Evolutionary conservation across 30 jellyfish, hydroid and myxozoan genomes (phyloP), one percentile per base, ranked within the genome.

Genomic region (Rhopilema esculentum): DNA sequence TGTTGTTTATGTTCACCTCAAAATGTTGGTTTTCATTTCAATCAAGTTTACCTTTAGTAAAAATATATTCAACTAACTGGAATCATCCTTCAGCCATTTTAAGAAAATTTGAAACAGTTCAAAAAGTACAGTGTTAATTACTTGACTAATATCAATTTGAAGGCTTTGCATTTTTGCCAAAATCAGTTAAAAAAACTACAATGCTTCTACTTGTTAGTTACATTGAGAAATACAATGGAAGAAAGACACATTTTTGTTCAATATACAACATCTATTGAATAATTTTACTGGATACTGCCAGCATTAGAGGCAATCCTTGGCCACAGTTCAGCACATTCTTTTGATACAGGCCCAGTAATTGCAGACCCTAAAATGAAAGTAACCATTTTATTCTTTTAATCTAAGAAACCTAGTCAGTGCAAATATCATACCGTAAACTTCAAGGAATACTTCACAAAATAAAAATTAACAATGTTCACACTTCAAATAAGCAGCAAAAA

Each of bases 281-380:
- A 65, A 80, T 50, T 33, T 96, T 85, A 96, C 66, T 96, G 99
- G 80, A 96, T 92, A 67, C 98, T 96, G 72, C 98, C 98, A 89
- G 99, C 97, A 69, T 96, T 96, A 17, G 99, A 96, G 19, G 99
- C 98, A 73, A 96, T 91, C 85, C 98, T 91, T 49, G 99, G 98
- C 99, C 99, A 96, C 25, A 91, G 90, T 72, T 96, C 99, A 8
- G 99, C 98, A 80, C 99, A 96, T 72, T 96, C 99, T 61, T 96
- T 96, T 21, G 99, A 97, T 28, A 96, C 98, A 1, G 99, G 99
- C 18, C 99, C 99, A 23, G 98, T 96, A 49, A 96, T 96, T 19
- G 99, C 99, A 0, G 99, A 96, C 17, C 99, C 99, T 94, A 66
- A 40, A 82, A 69, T 26, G 15, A 77, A 8, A 70, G 53, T 18